Base-by-base conservation (phyloP, 1,140 invertebrate species). In the Hyposmocoma kahamanoa region DNA sequence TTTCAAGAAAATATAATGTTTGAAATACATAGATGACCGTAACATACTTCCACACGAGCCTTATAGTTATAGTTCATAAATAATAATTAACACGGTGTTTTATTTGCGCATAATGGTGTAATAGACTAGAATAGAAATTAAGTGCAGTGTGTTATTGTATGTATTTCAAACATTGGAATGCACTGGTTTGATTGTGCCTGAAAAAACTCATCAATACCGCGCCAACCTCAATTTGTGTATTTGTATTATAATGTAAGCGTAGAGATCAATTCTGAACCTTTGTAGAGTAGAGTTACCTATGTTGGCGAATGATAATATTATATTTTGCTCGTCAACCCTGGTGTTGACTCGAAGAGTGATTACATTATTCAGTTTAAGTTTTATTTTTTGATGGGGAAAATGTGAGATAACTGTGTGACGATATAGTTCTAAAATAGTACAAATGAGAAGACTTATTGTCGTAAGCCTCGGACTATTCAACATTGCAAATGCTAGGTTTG, bases 391-490 rank as follows among this genome's bases (percentile, higher is more conserved):
- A 70, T 56, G 72, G 72, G 72, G 62, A 70, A 77, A 75, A n/a
- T n/a, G n/a, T 82, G 78, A 87, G 80, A 78, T 81, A 77, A 75
- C 68, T 70, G 77, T 79, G 77, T 83, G 79, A 81, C 75, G 61
- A 80, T 78, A 72, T 71, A 78, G 85, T 87, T 87, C 84, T 87
- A 84, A 82, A 87, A 87, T 87, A 87, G 86, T 87, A 87, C 86
- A 87, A 87, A 87, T 87, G 83, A 86, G 84, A 87, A 87, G 86
- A 87, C 86, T 87, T 87, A 86, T 85, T 83, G 82, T 85, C 76
- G 70, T 85, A 83, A 82, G 82, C 72, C 72, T 83, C 79, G 73
- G 77, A 84, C 73, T 81, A 77, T 83, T 82, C 79, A 82, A 81
- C 78, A 85, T 80, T 83, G 74, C 72, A 83, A 83, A 86, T 86